Conservation (phyloP, 1,140 invertebrate species). For the Chlorops oryzae region DNA sequence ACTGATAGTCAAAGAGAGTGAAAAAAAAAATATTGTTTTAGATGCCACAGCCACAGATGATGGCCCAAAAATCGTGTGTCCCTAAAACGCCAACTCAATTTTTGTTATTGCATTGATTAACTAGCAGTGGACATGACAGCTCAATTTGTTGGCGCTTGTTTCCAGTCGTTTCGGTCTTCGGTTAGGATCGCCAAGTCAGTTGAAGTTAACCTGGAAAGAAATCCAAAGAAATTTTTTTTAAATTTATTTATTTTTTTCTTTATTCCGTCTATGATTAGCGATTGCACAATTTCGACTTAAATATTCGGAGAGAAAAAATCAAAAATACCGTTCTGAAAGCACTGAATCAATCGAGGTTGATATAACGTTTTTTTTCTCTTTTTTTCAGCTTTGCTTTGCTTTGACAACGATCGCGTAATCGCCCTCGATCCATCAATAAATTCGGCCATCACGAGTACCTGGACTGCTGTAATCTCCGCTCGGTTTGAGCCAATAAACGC, state of each 20-base stretch:
- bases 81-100: constrained; percentile 10
- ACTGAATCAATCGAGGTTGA: not conserved
- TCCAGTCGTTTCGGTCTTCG: not conserved
- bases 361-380: not conserved
- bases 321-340: not conserved
- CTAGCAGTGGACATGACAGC: constrained; percentile 45
- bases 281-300: constrained; percentile 33
- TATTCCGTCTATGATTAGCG: constrained; percentile 16
- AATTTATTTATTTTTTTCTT: constrained; percentile 2
- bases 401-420: constrained; percentile 44
- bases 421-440: constrained; percentile 47
- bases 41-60: not conserved
- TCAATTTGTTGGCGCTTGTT: constrained; percentile 27
- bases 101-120: constrained; percentile 31
- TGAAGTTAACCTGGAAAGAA: not conserved
- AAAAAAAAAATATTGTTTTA: not conserved
- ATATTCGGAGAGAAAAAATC: constrained; percentile 1
- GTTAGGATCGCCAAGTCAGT: not conserved
- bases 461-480: not conserved
- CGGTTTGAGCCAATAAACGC: too few relatives aligned
- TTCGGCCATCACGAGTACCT: constrained; percentile 39
- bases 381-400: not conserved
- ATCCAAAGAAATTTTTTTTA: not conserved
- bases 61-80: not conserved
- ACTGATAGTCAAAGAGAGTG: too few relatives aligned